Evolutionary conservation across 2,797 vertebrate genomes (phyloP), one percentile per base, ranked within the genome.

Genomic region (Poecilia wingei): DNA sequence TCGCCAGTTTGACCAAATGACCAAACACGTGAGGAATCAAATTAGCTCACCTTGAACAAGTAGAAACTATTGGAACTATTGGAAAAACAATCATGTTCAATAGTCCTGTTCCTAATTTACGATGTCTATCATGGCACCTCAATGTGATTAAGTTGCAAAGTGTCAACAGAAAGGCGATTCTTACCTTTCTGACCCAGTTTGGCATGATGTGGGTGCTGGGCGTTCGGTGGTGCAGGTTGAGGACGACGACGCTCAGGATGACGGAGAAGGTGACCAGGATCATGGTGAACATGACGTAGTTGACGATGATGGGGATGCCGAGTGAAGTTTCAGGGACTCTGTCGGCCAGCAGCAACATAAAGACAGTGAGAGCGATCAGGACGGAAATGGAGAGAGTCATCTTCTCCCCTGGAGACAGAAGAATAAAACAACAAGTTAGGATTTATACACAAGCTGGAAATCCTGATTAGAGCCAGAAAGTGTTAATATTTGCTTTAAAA

Each of bases 261-360:
- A 98, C 97, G 0, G 97, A 97, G 93, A 96, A 97, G 7, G 97
- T 98, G 81, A 98, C 97, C 41, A 98, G 94, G 88, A 96, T 93
- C 96, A 98, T 97, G 84, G 97, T 97, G 86, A 97, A 97, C 96
- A 97, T 96, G 78, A 98, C 96, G 59, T 98, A 98, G 88, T 98
- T 97, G 88, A 98, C 96, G 3, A 98, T 98, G 79, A 98, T 97
- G 72, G 97, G 97, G 28, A 97, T 97, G 0, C 94, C 95, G 22
- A 98, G 89, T 1, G 97, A 98, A 0, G 97, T 98, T 93, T 98
- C 97, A 0, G 97, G 97, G 47, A 98, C 96, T 88, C 93, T 98
- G 93, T 97, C 96, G 0, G 97, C 97, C 94, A 98, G 90, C 90
- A 98, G 95, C 68, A 98, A 94, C 93, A 98, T 95, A 93, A 98